Conservation (phyloP, 2,888 invertebrate species). For the Clunio marinus region DNA sequence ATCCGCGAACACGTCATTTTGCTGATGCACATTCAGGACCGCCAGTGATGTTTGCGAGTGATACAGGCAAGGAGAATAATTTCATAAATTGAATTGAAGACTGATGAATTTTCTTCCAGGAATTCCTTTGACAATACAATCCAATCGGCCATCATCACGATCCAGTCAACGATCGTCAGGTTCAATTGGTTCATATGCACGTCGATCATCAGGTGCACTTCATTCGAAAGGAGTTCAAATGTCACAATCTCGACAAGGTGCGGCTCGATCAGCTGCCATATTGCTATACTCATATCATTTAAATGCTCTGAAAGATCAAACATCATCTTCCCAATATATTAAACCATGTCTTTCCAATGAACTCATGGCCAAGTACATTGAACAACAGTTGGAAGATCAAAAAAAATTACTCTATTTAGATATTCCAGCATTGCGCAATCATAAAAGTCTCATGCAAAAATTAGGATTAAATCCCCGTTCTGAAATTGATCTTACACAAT, state of each 20-base stretch:
- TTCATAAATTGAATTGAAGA: slow-evolving; percentile 41
- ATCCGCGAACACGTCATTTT: slow-evolving; percentile 66
- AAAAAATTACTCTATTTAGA: slow-evolving; percentile 52
- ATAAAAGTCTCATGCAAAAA: slow-evolving; percentile 31
- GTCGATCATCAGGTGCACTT: slow-evolving; percentile 54
- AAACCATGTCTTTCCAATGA: slow-evolving; percentile 45
- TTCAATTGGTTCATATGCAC: slow-evolving; percentile 55
- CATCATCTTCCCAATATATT: slow-evolving; percentile 53
- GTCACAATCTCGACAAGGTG: slow-evolving; percentile 84
- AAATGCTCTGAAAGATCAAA: slow-evolving; percentile 51
- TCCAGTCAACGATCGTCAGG: slow-evolving; percentile 59
- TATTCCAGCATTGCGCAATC: slow-evolving; percentile 46
- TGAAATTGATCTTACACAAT: slow-evolving; percentile 28
- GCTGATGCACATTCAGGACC: slow-evolving; percentile 80
- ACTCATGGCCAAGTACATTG: slow-evolving; percentile 49
- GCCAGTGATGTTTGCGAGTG: slow-evolving; percentile 79
- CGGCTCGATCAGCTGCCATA: slow-evolving; percentile 89
- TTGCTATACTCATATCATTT: slow-evolving; percentile 86
- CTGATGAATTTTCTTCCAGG: slow-evolving; percentile 49
- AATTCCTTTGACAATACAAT: slow-evolving; percentile 59
- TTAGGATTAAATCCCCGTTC: slow-evolving; percentile 24
- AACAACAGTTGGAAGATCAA: slow-evolving; percentile 52
- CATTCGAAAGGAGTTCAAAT: slow-evolving; percentile 64
- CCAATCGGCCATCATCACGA: slow-evolving; percentile 60
- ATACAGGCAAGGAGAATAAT: slow-evolving; percentile 62